Evolutionary conservation across 2,888 invertebrate species (phyloP), one percentile per base, ranked within the genome.

Genomic region (Crossocerus cetratus): DNA sequence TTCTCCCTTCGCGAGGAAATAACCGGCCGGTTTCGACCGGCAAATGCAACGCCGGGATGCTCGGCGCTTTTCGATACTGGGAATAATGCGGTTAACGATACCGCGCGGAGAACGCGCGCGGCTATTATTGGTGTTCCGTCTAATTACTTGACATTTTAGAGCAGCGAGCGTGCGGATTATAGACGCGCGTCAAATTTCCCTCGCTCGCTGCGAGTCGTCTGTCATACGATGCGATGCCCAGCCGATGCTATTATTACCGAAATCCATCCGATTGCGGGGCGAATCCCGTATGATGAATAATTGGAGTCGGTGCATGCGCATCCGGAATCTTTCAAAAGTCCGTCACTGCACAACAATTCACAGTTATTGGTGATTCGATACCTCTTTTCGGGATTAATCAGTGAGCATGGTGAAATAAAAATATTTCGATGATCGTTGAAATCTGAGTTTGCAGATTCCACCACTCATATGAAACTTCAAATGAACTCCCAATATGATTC

Each of bases 121-220:
- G 65, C 53, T 65, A 61, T 66, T 71, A 73, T 73, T 72, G 49
- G 65, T 22, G 63, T 71, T 73, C 62, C 65, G 54, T 73, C 72
- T 63, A 66, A 73, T 73, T 73, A 66, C 62, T 73, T 42, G 49
- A 43, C n/a, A 57, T 20, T 55, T 13, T 23, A 55, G 62, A 73
- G 55, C 43, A 23, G 58, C 16, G 58, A 54, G 62, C 2, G 13
- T 18, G 16, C n/a, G 69, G 59, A 64, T 69, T 60, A 65, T 49
- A 14, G 16, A 49, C 58, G 3, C 42, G 44, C 18, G 42, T 5
- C 23, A 13, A n/a, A 66, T 45, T 57, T 42, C 21, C 32, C 43
- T 56, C n/a, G 55, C 16, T 45, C 32, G 5, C n/a, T n/a, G 2
- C 8, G 32, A 32, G 5, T 32, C 32, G 32, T 32, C 32, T 32